These are phyloP conservation scores for Dipodomys ordii DNA, from an alignment of 2,113 vertebrate species.

Conservation along the genomic window DNA sequence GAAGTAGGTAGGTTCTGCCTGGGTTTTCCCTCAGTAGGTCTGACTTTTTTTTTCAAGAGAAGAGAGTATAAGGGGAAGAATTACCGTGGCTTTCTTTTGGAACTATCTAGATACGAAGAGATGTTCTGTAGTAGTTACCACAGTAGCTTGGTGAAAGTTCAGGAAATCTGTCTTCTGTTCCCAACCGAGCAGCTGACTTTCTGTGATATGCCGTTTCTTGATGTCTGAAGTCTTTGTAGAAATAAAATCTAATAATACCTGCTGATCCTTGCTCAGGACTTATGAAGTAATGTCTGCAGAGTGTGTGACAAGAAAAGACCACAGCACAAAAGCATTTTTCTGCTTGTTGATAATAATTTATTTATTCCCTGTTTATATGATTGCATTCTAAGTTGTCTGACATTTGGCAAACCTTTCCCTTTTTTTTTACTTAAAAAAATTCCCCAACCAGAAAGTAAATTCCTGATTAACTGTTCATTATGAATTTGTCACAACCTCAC, in stretches of 20 bases:
- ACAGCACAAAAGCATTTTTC: background rate
- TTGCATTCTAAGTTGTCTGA: slow-evolving; percentile 14
- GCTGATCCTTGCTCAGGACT: slow-evolving; percentile 1
- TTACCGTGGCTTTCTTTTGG: slow-evolving; percentile 10
- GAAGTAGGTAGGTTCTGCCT: background rate
- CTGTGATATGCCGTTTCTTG: slow-evolving; percentile 10
- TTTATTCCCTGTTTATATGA: slow-evolving; percentile 2
- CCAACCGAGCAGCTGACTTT: background rate
- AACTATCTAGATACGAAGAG: background rate
- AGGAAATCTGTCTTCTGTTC: slow-evolving; percentile 43
- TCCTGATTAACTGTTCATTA: slow-evolving; percentile 49
- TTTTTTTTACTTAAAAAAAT: background rate
- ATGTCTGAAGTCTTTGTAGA: slow-evolving; percentile 59
- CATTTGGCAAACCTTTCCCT: background rate
- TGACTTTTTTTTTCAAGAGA: slow-evolving; percentile 56
- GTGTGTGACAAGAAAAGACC: slow-evolving; percentile 20
- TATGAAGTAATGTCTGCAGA: slow-evolving; percentile 57
- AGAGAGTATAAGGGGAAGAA: background rate
- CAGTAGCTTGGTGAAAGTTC: background rate
- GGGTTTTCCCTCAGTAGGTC: slow-evolving; percentile 9
- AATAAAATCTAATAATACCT: slow-evolving; percentile 63
- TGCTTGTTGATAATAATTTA: background rate
- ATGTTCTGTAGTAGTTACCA: background rate
- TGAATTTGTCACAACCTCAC: slow-evolving; percentile 59
- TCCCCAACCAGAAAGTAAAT: slow-evolving; percentile 36